phyloP scores from a whole-genome alignment of 92 coral and sea anemone genomes.

The Metridium senile region DNA sequence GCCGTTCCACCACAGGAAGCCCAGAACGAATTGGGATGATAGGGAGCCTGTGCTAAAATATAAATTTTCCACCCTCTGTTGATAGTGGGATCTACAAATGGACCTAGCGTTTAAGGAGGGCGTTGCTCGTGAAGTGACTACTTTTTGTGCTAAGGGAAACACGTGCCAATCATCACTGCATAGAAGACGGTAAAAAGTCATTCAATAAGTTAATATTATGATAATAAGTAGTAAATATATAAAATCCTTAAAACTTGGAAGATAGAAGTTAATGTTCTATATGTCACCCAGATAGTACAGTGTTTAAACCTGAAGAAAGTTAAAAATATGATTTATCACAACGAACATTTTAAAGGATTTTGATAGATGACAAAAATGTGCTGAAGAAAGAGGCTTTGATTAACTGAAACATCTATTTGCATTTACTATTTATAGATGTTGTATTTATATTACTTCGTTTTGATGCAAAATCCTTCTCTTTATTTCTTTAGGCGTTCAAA shows the following conservation, averaged over 20 bases:
- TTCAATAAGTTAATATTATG: too few relatives aligned
- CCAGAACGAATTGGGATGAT: too few relatives aligned
- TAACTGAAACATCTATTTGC: background rate
- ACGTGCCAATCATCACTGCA: background rate
- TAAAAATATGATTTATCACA: too few relatives aligned
- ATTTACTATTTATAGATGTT: background rate
- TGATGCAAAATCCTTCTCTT: background rate
- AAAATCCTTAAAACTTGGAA: background rate
- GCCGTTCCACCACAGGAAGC: too few relatives aligned
- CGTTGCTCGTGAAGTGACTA: constrained; percentile 15
- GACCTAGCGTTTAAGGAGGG: constrained; percentile 10
- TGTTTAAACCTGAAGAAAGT: background rate
- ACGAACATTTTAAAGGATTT: too few relatives aligned
- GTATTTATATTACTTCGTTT: background rate
- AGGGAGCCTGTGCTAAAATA: background rate
- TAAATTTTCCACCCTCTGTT: background rate
- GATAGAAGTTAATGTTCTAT: background rate
- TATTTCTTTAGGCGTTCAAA: constrained; percentile 18
- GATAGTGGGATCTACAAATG: constrained; percentile 14
- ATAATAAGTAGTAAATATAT: background rate
- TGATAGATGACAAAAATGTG: too few relatives aligned
- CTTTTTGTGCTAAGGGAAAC: constrained; percentile 15
- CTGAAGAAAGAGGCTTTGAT: too few relatives aligned
- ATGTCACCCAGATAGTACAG: background rate
- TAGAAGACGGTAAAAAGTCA: too few relatives aligned